phyloP scores from a whole-genome alignment of 2,113 vertebrate genomes.

The Malaclemys terrapin region DNA sequence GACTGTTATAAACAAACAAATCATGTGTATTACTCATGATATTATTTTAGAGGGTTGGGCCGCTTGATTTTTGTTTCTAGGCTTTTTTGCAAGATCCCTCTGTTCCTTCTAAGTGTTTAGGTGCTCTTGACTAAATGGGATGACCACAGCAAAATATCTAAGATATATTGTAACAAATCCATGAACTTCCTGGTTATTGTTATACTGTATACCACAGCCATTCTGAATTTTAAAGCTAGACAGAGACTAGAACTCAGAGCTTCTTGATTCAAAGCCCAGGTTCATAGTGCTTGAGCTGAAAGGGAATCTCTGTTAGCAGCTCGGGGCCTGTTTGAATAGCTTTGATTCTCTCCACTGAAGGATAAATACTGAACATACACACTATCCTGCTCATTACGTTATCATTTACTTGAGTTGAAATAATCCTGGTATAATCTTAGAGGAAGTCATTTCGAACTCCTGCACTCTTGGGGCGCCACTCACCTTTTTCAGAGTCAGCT shows the following conservation, averaged over 20 bases:
- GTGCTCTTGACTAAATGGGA: neutral
- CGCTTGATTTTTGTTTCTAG: neutral
- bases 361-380: neutral
- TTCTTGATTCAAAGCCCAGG: neutral
- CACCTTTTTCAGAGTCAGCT: neutral
- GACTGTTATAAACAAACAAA: neutral
- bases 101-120: neutral
- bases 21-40: neutral
- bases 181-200: neutral
- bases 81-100: neutral
- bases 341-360: neutral
- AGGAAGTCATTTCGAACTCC: neutral
- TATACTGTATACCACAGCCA: neutral
- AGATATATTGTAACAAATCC: neutral
- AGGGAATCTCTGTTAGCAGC: too few species aligned
- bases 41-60: neutral
- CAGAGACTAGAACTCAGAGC: neutral
- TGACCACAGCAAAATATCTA: neutral
- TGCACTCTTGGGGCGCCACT: neutral
- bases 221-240: neutral
- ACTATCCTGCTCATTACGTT: neutral
- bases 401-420: neutral
- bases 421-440: neutral
- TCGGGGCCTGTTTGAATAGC: too few species aligned
- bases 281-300: neutral